These are phyloP conservation scores for Cheilosia impressa DNA, from an alignment of 2,888 invertebrate genomes.

Conservation along the genomic window DNA sequence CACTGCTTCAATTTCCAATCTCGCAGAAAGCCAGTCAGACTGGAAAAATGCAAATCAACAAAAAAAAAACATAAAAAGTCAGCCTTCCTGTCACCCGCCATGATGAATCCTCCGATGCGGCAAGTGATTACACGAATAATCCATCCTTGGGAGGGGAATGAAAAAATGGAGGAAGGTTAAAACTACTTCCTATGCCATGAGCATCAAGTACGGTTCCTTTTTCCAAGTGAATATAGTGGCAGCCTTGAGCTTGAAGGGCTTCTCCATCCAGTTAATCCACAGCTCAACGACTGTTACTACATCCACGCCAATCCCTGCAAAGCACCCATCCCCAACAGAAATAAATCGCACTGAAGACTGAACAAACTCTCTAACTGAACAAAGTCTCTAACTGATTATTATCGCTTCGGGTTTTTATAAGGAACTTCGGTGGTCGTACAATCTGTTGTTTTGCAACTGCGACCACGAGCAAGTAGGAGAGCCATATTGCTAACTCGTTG, in stretches of 20 bases:
- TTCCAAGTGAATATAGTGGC: constrained; percentile 21
- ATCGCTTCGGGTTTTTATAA: constrained; percentile 19
- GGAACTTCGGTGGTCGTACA: constrained; percentile 18
- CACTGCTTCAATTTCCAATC: constrained; percentile 10
- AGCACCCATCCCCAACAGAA: constrained; percentile 19
- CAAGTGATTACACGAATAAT: constrained; percentile 52
- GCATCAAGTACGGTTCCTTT: constrained; percentile 16
- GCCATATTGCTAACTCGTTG: constrained; percentile 19
- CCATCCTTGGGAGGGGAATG: constrained; percentile 46
- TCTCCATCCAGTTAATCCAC: constrained; percentile 37
- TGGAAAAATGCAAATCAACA: background rate
- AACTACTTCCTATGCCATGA: constrained; percentile 30
- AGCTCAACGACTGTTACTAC: constrained; percentile 22
- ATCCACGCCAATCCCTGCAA: background rate
- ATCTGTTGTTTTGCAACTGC: constrained; percentile 47
- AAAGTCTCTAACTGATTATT: constrained; percentile 42
- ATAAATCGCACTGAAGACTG: constrained; percentile 54
- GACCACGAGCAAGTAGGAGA: background rate
- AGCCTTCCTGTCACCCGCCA: constrained; percentile 15
- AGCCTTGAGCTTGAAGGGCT: constrained; percentile 58
- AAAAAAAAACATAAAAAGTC: constrained; percentile 31
- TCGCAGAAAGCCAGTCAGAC: background rate
- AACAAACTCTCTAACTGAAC: constrained; percentile 28
- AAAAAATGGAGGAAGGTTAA: constrained; percentile 10
- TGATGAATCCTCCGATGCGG: constrained; percentile 33